Base-by-base conservation (phyloP, 2,113 vertebrate species). In the Anhinga rufa region DNA sequence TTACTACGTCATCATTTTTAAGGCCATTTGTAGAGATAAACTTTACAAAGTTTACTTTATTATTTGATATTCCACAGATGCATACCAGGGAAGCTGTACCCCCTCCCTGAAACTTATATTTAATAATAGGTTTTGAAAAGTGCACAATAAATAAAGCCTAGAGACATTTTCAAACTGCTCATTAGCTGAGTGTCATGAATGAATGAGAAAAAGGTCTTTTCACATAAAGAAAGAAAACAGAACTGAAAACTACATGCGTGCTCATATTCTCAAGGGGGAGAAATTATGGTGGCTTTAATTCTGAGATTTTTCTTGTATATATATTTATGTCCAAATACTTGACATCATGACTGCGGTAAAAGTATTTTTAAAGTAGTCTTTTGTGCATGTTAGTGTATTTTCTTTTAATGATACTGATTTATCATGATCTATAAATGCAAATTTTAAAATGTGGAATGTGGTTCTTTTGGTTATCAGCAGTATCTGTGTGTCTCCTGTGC, bases 171-270 rank as follows among this genome's bases (percentile, higher is more conserved):
- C 65, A 69, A 54, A 40, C 75, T 72, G 77, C 91, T 95, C 40
- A 40, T 95, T 95, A 95, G 62, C 81, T 55, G 52, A 85, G 49
- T 90, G 74, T 76, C 36, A 22, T 46, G 84, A 94, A 57, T 95
- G 93, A 91, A 94, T n/a, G 74, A 91, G 84, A 78, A 78, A 69
- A 82, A 48, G n/a, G 44, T 76, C 70, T 87, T 92, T 44, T 62
- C 78, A 42, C 22, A 17, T 86, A 66, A 88, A 92, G 75, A 61
- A 76, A 60, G 71, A 77, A 82, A 90, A 81, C 36, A n/a, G 58
- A 83, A 80, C 49, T 72, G 79, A 69, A 85, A 93, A 82, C 84
- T 49, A n/a, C 20, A 14, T 3, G 9, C 28, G 26, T 5, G 4
- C 31, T 8, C 31, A 26, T 10, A 7, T 9, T 88, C 72, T 60